Evolutionary conservation across 2,888 invertebrate species (phyloP).

Genomic region (Polietes domitor): DNA sequence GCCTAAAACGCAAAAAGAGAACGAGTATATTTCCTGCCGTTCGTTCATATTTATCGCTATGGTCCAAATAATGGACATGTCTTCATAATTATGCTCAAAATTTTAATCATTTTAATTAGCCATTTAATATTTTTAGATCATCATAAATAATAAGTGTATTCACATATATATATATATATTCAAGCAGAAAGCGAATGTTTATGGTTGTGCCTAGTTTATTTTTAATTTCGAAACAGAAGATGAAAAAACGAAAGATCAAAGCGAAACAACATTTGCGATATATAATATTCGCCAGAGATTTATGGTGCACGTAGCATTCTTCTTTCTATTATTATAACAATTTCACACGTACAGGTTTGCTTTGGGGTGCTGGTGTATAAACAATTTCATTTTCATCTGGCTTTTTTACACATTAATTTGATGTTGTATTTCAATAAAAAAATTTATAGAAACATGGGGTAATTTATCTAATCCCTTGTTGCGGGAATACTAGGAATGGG

Average conservation of each 20-base stretch:
- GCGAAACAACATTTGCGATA: not conserved
- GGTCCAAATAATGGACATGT: not conserved
- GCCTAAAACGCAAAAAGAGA: not conserved
- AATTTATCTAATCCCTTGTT: no score
- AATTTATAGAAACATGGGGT: no score
- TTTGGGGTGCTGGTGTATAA: not conserved
- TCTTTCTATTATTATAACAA: not conserved
- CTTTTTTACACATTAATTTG: not conserved
- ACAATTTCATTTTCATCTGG: not conserved
- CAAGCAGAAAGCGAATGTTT: not conserved
- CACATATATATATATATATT: not conserved
- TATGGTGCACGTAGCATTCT: not conserved
- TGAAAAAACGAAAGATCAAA: not conserved
- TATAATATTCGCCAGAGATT: not conserved
- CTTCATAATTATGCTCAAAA: not conserved
- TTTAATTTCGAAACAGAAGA: not conserved
- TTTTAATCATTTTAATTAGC: constrained; percentile 11
- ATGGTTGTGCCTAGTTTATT: not conserved
- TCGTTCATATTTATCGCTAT: not conserved
- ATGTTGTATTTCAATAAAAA: no score
- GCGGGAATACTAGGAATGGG: no score
- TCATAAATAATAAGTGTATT: constrained; percentile 1
- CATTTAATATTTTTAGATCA: constrained; percentile 16
- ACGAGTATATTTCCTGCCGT: not conserved
- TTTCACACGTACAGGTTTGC: not conserved